These are phyloP conservation scores for Biston stratarius DNA, from an alignment of 2,888 invertebrate species.

Conservation along the genomic window DNA sequence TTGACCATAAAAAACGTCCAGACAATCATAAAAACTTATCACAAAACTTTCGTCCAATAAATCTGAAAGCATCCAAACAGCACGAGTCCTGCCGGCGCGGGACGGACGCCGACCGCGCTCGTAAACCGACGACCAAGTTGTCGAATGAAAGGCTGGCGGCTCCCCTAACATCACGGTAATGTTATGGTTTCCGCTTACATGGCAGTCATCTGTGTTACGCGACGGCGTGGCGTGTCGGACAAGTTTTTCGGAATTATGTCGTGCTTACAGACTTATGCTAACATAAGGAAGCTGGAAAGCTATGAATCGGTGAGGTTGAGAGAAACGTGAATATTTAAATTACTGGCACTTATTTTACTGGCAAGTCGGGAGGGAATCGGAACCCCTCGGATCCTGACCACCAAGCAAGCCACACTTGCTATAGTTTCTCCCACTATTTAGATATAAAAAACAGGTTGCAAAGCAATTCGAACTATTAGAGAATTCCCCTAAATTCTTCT, in stretches of 20 bases:
- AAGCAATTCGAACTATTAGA: too few species aligned
- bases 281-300: background rate
- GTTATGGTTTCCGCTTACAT: constrained; percentile 19
- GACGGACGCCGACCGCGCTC: background rate
- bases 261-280: background rate
- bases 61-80: background rate
- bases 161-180: constrained; percentile 6
- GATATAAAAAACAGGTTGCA: too few species aligned
- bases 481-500: too few species aligned
- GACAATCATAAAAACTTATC: too few species aligned
- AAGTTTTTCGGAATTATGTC: background rate
- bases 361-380: too few species aligned
- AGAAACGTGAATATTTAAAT: too few species aligned
- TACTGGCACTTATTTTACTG: too few species aligned
- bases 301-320: too few species aligned
- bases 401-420: too few species aligned
- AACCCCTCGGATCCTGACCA: too few species aligned
- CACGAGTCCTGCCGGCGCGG: background rate
- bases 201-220: constrained; percentile 5
- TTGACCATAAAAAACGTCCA: too few species aligned
- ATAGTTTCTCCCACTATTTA: too few species aligned
- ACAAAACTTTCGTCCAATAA: background rate
- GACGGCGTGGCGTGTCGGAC: background rate
- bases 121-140: constrained; percentile 12
- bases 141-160: constrained; percentile 8